Base-by-base conservation (phyloP, 2,797 vertebrate species). In the Parauchenoglanis ngamensis region DNA sequence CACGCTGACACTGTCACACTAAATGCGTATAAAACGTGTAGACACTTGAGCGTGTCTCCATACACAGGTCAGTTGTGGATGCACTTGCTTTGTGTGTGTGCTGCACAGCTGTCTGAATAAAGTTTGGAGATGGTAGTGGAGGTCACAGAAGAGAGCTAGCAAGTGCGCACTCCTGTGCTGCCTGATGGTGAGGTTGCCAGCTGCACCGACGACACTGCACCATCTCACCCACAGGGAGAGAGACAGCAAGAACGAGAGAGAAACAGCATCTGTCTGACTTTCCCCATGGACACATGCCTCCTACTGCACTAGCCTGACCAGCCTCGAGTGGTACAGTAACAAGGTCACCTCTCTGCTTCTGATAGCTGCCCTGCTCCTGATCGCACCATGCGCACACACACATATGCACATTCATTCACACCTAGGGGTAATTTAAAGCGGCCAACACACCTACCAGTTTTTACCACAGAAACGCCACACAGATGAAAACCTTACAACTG, bases 211-310 rank as follows among this genome's bases (percentile, higher is more conserved):
- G 83, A 87, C 89, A 89, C 88, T 87, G 67, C 89, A 88, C 88
- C 49, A 70, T 87, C 89, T 91, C 89, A 90, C 90, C 89, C 89
- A 90, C 89, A 89, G 88, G 86, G 89, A 72, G 49, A 59, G 88
- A 81, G 72, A 84, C 78, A 61, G 57, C 12, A 83, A 94, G 95
- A 95, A 94, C 76, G 67, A 72, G 77, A 85, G 88, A 82, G 86
- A 78, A 81, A 94, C 84, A 92, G 96, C 96, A 95, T 96, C 94
- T 95, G 95, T 95, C 95, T 94, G 93, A 93, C 94, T 94, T 95
- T 95, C 94, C 95, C 95, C 90, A 92, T 92, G 94, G 95, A 95
- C 94, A 94, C 90, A 92, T 94, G 92, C 94, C 94, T 95, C 93
- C 94, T 95, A 95, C 88, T 85, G 87, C 87, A 91, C 93, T 94